Evolutionary conservation across 2,888 invertebrate genomes (phyloP).

Genomic region (Drosophila setosimentum): DNA sequence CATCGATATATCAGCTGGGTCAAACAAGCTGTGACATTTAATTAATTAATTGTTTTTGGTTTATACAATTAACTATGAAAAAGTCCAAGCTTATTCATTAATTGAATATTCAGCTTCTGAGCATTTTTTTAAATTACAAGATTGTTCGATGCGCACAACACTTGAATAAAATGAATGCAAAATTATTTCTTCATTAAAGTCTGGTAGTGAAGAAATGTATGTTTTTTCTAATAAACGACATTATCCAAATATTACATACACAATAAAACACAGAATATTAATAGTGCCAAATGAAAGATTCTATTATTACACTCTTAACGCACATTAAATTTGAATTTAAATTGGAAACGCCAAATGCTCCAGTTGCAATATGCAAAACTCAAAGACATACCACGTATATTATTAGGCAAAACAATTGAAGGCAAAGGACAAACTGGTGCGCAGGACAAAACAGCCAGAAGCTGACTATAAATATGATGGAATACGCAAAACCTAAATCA

Average conservation of each 20-base stretch:
- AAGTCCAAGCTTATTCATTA: neutral
- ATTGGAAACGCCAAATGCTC: constrained; percentile 14
- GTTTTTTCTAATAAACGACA: neutral
- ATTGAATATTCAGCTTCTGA: neutral
- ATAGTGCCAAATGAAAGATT: constrained; percentile 2
- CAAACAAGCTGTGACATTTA: neutral
- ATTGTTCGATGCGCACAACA: neutral
- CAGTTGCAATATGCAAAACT: constrained; percentile 43
- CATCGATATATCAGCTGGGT: neutral
- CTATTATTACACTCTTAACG: constrained; percentile 1
- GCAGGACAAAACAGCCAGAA: constrained; percentile 38
- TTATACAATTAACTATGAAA: neutral
- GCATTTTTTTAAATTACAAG: neutral
- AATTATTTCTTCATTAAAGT: neutral
- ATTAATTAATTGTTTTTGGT: neutral
- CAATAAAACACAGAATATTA: constrained; percentile 8
- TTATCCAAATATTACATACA: neutral
- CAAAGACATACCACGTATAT: constrained; percentile 26
- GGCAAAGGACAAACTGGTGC: constrained; percentile 7
- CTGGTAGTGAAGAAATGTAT: neutral
- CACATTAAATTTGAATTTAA: constrained; percentile 43
- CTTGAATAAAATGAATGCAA: neutral
- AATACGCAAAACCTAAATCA: constrained; percentile 10
- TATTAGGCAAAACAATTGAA: constrained; percentile 24
- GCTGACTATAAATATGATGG: constrained; percentile 37